Base-by-base conservation (phyloP, 2,113 vertebrate species). In the Solea solea region DNA sequence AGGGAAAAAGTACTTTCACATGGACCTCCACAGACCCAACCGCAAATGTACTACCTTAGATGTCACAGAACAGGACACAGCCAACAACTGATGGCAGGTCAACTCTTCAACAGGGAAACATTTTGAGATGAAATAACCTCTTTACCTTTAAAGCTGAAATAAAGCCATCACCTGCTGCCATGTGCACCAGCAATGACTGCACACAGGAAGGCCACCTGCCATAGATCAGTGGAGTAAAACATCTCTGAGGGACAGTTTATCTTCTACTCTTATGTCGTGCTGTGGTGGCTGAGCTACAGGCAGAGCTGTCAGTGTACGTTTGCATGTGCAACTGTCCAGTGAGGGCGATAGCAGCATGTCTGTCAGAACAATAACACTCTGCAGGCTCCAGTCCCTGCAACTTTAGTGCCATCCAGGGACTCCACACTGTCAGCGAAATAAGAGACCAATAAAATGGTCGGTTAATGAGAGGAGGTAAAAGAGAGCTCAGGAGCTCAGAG, bases 331-430 rank as follows among this genome's bases (percentile, higher is more conserved):
- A 2, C 45, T 4, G 14, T 28, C 57, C 45, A 27, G 27, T 34
- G 59, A 64, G 42, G 55, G 62, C 4, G 4, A 64, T 48, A 74
- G 59, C 52, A 0, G 69, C 4, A 1, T 5, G 70, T 82, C 90
- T 88, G 83, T 76, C 72, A 75, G 85, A 83, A 78, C 75, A 70
- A 83, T 83, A 83, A 64, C 6, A 1, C 59, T 65, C 66, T 58
- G 39, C 40, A 1, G 64, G 45, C 59, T 39, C 21, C 28, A 7
- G 10, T 39, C 11, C 45, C 27, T 50, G 40, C 59, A 50, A 39
- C 66, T 86, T 88, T 62, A 89, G 69, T 57, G 80, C 71, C 76
- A 74, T 65, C 77, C 8, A 45, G 84, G 75, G 89, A 88, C 27
- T 60, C 52, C 4, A 21, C 44, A 3, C 56, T 67, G 89, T 74